Evolutionary conservation across 2,113 vertebrate genomes (phyloP), one percentile per base, ranked within the genome.

Genomic region (Rhizomys pruinosus): DNA sequence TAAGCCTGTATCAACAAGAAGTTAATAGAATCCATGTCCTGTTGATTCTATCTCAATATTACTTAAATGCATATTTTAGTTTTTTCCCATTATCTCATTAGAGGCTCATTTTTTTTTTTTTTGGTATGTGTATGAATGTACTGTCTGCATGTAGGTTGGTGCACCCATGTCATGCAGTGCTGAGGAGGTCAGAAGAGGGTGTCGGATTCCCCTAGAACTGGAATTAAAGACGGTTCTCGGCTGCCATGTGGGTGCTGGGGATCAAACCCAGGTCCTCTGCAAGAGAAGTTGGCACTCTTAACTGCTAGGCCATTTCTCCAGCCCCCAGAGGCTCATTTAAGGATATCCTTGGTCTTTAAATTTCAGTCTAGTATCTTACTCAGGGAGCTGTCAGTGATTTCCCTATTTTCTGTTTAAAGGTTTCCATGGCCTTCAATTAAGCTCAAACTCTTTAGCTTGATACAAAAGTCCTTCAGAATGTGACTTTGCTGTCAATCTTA

Each of bases 51-150:
- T 44, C 27, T 80, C 57, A 89, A 12, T 68, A 78, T 77, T 44
- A 93, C 37, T 71, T 59, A 96, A 78, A 85, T 68, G 34, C 8
- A 92, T 76, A 23, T 93, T 32, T 88, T 87, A 52, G 34, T 92
- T 95, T 87, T 93, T 78, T 96, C 55, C 63, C 63, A 88, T 29
- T 72, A n/a, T n/a, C n/a, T n/a, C n/a, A n/a, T n/a, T n/a, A n/a
- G n/a, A n/a, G n/a, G n/a, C n/a, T n/a, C n/a, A n/a, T n/a, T n/a
- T n/a, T n/a, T n/a, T n/a, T n/a, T n/a, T n/a, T n/a, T n/a, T n/a
- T n/a, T n/a, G n/a, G n/a, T n/a, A n/a, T n/a, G n/a, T n/a, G n/a
- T n/a, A n/a, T n/a, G n/a, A n/a, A n/a, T n/a, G n/a, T n/a, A n/a
- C n/a, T n/a, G n/a, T n/a, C n/a, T n/a, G n/a, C n/a, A n/a, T n/a